Conservation (phyloP, 2,797 vertebrate species). For the Coracias cyanogaster region DNA sequence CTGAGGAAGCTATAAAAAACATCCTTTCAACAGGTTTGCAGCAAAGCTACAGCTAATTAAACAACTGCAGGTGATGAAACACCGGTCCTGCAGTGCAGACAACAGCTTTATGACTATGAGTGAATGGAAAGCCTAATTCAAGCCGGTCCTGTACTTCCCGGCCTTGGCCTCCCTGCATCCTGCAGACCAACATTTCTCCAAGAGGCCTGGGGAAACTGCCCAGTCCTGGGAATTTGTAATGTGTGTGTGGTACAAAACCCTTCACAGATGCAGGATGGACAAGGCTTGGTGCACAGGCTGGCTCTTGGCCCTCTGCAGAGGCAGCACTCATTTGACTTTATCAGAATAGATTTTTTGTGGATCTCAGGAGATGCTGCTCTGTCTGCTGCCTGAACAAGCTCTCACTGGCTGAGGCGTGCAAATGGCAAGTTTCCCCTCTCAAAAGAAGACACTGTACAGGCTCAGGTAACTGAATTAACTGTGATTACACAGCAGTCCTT, state of each 20-base stretch:
- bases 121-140: neutral
- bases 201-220: neutral
- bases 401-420: neutral
- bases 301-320: neutral
- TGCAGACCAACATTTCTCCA: neutral
- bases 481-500: neutral
- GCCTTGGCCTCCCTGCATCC: neutral
- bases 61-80: slow-evolving; percentile 31
- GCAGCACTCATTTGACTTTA: neutral
- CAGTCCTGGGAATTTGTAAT: neutral
- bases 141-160: neutral
- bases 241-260: neutral
- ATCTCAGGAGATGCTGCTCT: neutral
- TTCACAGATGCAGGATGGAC: neutral
- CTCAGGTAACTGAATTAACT: neutral
- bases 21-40: slow-evolving; percentile 62
- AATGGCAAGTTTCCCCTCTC: neutral
- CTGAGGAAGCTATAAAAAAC: slow-evolving; percentile 44
- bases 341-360: neutral
- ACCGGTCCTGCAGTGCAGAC: slow-evolving; percentile 40
- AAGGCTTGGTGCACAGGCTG: neutral
- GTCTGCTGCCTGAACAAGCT: neutral
- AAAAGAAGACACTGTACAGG: neutral
- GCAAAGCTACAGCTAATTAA: slow-evolving; percentile 63
- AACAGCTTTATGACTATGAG: neutral